phyloP scores from a whole-genome alignment of 2,888 invertebrate genomes.

The Liodrosophila aerea region DNA sequence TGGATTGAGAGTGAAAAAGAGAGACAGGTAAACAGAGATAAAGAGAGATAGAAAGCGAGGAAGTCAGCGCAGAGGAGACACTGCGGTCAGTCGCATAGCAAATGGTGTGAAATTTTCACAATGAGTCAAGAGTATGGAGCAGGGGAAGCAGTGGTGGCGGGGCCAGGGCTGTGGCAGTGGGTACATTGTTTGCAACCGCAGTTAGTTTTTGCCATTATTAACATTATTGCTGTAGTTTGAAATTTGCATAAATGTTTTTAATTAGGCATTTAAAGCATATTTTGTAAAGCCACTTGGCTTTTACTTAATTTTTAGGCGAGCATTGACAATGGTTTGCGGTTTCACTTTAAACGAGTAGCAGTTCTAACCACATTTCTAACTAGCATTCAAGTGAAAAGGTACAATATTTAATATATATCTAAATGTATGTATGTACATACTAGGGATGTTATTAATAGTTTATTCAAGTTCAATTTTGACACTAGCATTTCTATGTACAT shows the following conservation, averaged over 20 bases:
- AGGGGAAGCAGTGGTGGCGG: background rate
- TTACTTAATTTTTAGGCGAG: constrained; percentile 28
- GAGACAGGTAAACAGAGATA: constrained; percentile 3
- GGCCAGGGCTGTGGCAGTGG: background rate
- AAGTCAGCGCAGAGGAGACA: constrained; percentile 15
- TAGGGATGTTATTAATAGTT: too few species aligned
- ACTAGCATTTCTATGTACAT: too few species aligned
- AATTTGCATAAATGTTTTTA: constrained; percentile 74
- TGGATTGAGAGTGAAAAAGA: background rate
- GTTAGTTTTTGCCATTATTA: constrained; percentile 52
- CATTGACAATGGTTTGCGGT: constrained; percentile 45
- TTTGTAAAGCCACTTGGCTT: constrained; percentile 55
- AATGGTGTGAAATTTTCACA: constrained; percentile 67
- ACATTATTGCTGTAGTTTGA: constrained; percentile 47
- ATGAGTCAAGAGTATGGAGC: constrained; percentile 8
- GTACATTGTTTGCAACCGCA: constrained; percentile 54
- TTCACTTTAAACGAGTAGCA: too few species aligned
- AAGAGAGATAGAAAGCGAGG: constrained; percentile 4
- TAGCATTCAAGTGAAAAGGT: too few species aligned
- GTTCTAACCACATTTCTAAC: too few species aligned
- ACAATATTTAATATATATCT: too few species aligned
- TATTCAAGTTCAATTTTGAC: too few species aligned
- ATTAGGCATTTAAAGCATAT: constrained; percentile 73
- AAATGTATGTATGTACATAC: too few species aligned
- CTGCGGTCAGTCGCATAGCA: constrained; percentile 67